Evolutionary conservation across 2,888 invertebrate genomes (phyloP), one percentile per base, ranked within the genome.

Genomic region (Pyrrhosoma nymphula): DNA sequence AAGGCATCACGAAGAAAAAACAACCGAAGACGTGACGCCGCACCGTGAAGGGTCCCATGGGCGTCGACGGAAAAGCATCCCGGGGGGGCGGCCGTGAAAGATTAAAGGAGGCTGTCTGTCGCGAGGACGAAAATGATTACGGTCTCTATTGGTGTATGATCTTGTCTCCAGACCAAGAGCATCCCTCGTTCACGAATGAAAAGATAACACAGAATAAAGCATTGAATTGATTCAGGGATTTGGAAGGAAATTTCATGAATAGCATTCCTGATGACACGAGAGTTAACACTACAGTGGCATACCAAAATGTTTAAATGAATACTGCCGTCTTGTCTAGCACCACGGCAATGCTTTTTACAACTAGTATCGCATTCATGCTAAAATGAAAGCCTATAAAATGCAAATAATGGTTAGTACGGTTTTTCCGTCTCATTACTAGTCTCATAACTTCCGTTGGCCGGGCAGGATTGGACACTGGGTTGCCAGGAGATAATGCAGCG

Each of bases 21-120:
- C 16, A 82, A 82, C 35, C 18, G 30, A 16, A 82, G 82, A 82
- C 82, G 82, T 82, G 82, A 82, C 12, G 82, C 82, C 26, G 69
- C 69, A 69, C 69, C 30, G 82, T 82, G 82, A 82, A 82, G 82
- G 26, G 12, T 35, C 82, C 82, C 82, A 35, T 82, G 82, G 82
- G 82, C 82, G 82, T 35, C 30, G 82, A 82, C 35, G 82, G 82
- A 35, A 82, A 82, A 82, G 35, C 35, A 82, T 35, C 30, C 35
- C 35, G 26, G 35, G 35, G 82, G 69, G 69, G n/a, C 69, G 69
- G n/a, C n/a, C 35, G 82, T 82, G 82, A 0, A 35, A 35, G 30
- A 82, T 82, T 82, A 35, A 30, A 35, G 35, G 35, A 82, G 82
- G 82, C 82, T 82, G 82, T 35, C 82, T 82, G 82, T 82, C 82